A percentile compares a stretch with the other conserved stretches of the same genome.
phyloP scores from a whole-genome alignment of 2,888 invertebrate genomes.

The Meghimatium bilineatum region DNA sequence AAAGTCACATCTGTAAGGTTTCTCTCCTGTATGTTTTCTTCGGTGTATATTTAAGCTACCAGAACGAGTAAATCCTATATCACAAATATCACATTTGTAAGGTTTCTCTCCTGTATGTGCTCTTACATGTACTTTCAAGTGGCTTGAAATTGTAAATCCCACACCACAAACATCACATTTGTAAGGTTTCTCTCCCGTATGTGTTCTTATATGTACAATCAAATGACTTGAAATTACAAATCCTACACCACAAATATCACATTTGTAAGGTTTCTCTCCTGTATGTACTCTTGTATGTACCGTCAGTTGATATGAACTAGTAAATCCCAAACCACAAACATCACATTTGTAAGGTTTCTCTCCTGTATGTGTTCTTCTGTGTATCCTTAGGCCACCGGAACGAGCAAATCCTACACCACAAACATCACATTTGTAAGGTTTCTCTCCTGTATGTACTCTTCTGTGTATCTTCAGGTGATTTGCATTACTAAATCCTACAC shows the following conservation, averaged over 20 bases:
- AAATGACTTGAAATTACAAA: background rate
- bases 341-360: background rate
- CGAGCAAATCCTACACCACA: background rate
- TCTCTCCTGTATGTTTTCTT: background rate
- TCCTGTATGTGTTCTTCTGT: background rate
- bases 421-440: background rate
- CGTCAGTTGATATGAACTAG: background rate
- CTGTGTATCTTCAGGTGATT: background rate
- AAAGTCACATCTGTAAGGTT: no score
- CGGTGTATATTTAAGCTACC: background rate
- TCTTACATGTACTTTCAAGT: no score
- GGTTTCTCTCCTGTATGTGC: no score
- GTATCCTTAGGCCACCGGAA: background rate
- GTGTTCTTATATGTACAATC: background rate
- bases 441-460: constrained; percentile 1
- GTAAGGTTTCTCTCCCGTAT: background rate
- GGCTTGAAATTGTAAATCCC: background rate
- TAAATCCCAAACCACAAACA: background rate
- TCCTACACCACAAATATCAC: background rate
- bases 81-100: no score
- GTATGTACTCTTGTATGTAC: background rate
- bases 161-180: background rate
- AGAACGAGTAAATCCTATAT: background rate
- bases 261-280: background rate
- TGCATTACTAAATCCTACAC: background rate